Conservation (phyloP, 2,888 invertebrate species). For the Drosophila hamatofila region DNA sequence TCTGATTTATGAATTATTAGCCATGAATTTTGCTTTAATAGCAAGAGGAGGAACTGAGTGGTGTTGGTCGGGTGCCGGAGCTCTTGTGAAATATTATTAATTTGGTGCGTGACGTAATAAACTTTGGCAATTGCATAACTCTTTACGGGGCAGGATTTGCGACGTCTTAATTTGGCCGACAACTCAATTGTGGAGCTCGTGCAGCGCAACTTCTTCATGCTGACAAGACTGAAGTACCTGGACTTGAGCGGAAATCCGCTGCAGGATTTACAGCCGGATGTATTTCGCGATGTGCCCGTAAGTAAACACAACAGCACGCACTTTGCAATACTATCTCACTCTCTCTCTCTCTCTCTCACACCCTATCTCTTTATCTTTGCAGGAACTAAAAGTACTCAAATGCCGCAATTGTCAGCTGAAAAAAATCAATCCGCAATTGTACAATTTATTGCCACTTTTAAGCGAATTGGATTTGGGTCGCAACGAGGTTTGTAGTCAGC, state of each 20-base stretch:
- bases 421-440: slow-evolving; percentile 92
- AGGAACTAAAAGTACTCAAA: slow-evolving; percentile 89
- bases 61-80: neutral
- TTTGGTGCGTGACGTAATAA: slow-evolving; percentile 63
- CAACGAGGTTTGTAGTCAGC: slow-evolving; percentile 86
- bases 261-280: slow-evolving; percentile 91
- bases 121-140: slow-evolving; percentile 56
- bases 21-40: slow-evolving; percentile 40
- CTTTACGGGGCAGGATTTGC: slow-evolving; percentile 86
- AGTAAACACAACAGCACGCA: slow-evolving; percentile 78
- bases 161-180: slow-evolving; percentile 88
- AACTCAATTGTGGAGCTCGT: slow-evolving; percentile 90
- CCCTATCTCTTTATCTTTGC: slow-evolving; percentile 64
- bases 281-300: slow-evolving; percentile 90
- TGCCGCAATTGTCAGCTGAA: slow-evolving; percentile 90
- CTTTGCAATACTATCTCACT: slow-evolving; percentile 8
- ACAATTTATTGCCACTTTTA: slow-evolving; percentile 90
- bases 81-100: slow-evolving; percentile 71
- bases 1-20: slow-evolving; percentile 76
- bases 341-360: slow-evolving; percentile 16
- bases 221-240: slow-evolving; percentile 89
- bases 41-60: neutral
- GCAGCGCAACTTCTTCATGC: slow-evolving; percentile 90
- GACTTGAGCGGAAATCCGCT: slow-evolving; percentile 92
- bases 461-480: slow-evolving; percentile 91